Evolutionary conservation across 2,113 vertebrate genomes (phyloP).

Genomic region (Okapia johnstoni): DNA sequence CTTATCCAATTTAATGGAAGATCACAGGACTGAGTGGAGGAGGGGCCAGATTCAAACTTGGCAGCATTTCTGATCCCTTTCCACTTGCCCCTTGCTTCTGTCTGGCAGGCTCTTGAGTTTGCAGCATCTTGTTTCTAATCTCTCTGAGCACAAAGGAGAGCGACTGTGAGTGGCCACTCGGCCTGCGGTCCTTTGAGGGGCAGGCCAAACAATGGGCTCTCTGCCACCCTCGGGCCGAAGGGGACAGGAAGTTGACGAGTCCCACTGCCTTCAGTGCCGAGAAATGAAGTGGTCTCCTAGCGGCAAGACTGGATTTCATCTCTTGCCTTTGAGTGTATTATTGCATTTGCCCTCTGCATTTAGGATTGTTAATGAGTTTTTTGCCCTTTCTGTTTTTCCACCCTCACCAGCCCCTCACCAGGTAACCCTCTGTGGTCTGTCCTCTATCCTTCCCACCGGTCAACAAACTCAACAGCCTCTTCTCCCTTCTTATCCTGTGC

Average conservation of each 20-base stretch:
- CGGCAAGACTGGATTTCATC: neutral
- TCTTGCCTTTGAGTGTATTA: neutral
- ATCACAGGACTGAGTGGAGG: neutral
- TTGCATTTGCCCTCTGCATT: neutral
- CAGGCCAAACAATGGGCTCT: conserved; percentile 6
- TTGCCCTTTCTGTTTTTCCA: neutral
- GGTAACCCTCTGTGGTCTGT: neutral
- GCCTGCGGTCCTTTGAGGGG: neutral
- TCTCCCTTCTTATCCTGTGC: neutral
- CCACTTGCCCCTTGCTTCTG: conserved; percentile 8
- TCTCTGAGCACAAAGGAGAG: conserved; percentile 44
- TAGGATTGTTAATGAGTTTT: conserved; percentile 31
- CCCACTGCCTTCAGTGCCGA: neutral
- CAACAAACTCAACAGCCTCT: conserved; percentile 10
- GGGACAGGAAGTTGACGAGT: neutral
- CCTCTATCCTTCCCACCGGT: neutral
- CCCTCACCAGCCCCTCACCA: neutral
- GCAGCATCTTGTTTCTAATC: conserved; percentile 42
- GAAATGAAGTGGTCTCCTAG: conserved; percentile 45
- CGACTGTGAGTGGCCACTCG: conserved; percentile 14
- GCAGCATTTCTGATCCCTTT: neutral
- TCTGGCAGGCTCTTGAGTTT: conserved; percentile 39
- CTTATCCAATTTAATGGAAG: conserved; percentile 23
- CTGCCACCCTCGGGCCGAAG: neutral
- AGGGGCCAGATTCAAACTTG: neutral